Evolutionary conservation across 2,888 invertebrate genomes (phyloP), one percentile per base, ranked within the genome.

Genomic region (Macaria liturata): DNA sequence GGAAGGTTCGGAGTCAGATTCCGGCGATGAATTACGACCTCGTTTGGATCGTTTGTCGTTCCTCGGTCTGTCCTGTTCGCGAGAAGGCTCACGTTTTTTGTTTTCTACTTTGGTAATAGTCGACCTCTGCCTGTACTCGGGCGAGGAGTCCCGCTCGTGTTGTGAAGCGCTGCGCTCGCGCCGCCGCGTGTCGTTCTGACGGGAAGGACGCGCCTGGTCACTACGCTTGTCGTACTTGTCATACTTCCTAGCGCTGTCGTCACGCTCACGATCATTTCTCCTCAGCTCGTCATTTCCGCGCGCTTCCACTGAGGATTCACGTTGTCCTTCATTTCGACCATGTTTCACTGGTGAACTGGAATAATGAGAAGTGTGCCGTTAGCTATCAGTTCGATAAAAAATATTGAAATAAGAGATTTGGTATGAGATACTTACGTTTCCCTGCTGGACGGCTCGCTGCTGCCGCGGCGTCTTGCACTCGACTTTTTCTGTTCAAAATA

Each of bases 401-500:
- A 39, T n/a, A 0, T 30, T 46, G 34, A 4, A 4, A n/a, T 8
- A 9, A 4, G 42, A 42, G 42, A 8, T 42, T 42, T 42, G 9
- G 1, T 42, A 0, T 39, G 9, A 0, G 20, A 31, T 32, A 58
- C 67, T 78, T 66, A 91, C 91, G 79, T 84, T 62, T 90, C 90
- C 50, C 86, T 82, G 63, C 85, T 86, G 54, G 88, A 83, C 20
- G 81, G 77, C 39, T 77, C 85, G 61, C 82, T 88, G 74, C 81
- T 88, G 76, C 75, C 84, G 68, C 87, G 86, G 50, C 86, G 88
- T 71, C 86, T 78, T 76, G 81, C 76, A 75, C 84, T 81, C 78
- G 87, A 83, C 71, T 91, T 91, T 84, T 90, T 91, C 91, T 91
- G 90, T 88, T 77, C 69, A 82, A 85, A 81, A 76, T 76, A 72